phyloP scores from a whole-genome alignment of 2,888 invertebrate genomes.

The Nomada fucata region DNA sequence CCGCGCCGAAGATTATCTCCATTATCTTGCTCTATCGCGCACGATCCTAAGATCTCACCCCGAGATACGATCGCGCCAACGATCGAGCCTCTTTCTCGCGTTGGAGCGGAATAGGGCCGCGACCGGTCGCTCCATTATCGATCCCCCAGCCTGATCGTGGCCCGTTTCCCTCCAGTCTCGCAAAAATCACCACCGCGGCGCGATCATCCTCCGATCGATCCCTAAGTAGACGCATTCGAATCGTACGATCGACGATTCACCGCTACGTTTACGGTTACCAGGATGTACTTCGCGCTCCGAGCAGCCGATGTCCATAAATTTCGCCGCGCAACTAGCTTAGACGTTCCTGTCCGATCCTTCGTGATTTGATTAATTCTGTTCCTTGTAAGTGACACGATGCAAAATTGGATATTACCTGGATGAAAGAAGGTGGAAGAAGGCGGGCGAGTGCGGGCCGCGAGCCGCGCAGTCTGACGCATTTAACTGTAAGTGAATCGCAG shows the following conservation, averaged over 20 bases:
- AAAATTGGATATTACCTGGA: neutral
- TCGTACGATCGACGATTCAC: conserved; percentile 38
- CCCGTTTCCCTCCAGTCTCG: conserved; percentile 49
- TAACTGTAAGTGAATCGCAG: neutral
- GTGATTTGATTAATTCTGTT: conserved; percentile 1
- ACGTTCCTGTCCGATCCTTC: conserved; percentile 3
- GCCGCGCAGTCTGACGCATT: conserved; percentile 1
- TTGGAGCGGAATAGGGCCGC: conserved; percentile 53
- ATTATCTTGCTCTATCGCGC: conserved; percentile 81
- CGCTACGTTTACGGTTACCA: conserved; percentile 37
- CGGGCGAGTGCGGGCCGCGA: too few species aligned
- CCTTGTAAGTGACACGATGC: conserved; percentile 1
- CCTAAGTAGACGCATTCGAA: conserved; percentile 50
- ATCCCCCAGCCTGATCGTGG: conserved; percentile 53
- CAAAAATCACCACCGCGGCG: conserved; percentile 40
- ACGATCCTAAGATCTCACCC: conserved; percentile 81
- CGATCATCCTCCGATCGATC: conserved; percentile 51
- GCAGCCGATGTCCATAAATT: conserved; percentile 23
- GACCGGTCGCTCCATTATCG: conserved; percentile 75
- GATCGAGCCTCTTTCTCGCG: conserved; percentile 62
- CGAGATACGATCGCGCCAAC: conserved; percentile 78
- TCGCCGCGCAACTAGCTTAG: conserved; percentile 12
- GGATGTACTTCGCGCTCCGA: neutral
- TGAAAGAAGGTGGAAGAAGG: neutral
- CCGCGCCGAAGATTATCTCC: conserved; percentile 80